phyloP scores from a whole-genome alignment of 2,113 vertebrate species.

The Diadophis punctatus region DNA sequence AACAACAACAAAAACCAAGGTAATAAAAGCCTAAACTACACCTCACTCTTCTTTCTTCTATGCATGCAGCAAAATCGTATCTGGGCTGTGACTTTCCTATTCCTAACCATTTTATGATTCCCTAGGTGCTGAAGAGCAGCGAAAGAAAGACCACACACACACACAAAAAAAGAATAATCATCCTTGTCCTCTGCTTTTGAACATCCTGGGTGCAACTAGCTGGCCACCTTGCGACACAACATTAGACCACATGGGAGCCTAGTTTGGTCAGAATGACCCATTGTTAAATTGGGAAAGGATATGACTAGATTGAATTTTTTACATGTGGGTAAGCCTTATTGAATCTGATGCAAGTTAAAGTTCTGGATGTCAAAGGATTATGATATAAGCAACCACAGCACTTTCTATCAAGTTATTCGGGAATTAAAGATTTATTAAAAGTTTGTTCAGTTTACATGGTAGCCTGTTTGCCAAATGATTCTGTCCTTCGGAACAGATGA shows the following conservation, averaged over 20 bases:
- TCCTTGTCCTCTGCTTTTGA: not conserved
- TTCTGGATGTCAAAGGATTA: not conserved
- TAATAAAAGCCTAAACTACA: not conserved
- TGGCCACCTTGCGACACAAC: not conserved
- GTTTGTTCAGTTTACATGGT: not conserved
- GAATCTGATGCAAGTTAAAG: not conserved
- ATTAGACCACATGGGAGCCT: not conserved
- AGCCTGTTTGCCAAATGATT: conserved; percentile 48
- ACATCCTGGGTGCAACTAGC: not conserved
- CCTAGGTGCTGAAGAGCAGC: not conserved
- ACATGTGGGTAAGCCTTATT: not conserved
- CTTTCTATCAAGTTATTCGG: not conserved
- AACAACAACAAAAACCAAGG: not conserved
- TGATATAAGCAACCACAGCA: not conserved
- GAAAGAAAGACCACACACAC: not conserved
- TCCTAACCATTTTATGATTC: not conserved
- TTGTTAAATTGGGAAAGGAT: not conserved
- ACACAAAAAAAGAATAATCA: not conserved
- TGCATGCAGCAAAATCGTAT: not conserved
- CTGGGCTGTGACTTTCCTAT: not conserved
- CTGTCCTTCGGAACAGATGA: not conserved
- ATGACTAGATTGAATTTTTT: not conserved
- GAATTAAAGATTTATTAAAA: not conserved
- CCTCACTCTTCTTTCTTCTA: not conserved
- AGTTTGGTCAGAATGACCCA: not conserved